Evolutionary conservation across 2,797 vertebrate species (phyloP), one percentile per base, ranked within the genome.

Genomic region (Ceryle rudis): DNA sequence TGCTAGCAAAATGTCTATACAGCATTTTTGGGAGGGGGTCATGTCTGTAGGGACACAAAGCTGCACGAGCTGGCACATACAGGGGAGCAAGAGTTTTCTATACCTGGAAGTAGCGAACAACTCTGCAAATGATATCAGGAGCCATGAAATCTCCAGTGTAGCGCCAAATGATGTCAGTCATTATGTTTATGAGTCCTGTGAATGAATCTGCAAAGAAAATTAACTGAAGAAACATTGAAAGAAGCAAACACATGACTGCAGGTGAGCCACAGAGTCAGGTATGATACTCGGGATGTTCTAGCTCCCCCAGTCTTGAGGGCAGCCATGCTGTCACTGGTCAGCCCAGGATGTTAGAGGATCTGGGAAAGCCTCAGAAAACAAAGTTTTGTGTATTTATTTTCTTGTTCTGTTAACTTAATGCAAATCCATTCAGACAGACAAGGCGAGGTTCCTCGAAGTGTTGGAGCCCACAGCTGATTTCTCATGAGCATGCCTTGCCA

Each of bases 161-260:
- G 80, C 98, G 93, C 98, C 98, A 98, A 29, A 98, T 98, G 13
- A 98, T 98, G 71, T 98, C 98, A 10, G 98, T 98, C 97, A 98
- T 81, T 86, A 98, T 97, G 94, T 98, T 98, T 91, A 98, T 95
- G 69, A 98, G 93, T 46, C 98, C 98, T 4, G 98, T 98, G 92
- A 98, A 97, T 15, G 92, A 97, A 90, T 98, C 98, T 98, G 86
- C 82, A 52, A 90, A 93, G 92, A 86, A 70, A 96, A 55, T 74
- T 18, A 74, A 57, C 29, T 7, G 21, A 84, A 75, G 39, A n/a
- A n/a, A 11, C 18, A 67, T 79, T 64, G 72, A 78, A 67, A 73
- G 77, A 70, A 52, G n/a, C 3, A 62, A 73, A 72, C 11, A 41
- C 10, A 5, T 8, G 10, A 11, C n/a, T n/a, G 15, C 61, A 52